These are phyloP conservation scores for Platyura marginata DNA, from an alignment of 1,140 invertebrate genomes.

Conservation along the genomic window DNA sequence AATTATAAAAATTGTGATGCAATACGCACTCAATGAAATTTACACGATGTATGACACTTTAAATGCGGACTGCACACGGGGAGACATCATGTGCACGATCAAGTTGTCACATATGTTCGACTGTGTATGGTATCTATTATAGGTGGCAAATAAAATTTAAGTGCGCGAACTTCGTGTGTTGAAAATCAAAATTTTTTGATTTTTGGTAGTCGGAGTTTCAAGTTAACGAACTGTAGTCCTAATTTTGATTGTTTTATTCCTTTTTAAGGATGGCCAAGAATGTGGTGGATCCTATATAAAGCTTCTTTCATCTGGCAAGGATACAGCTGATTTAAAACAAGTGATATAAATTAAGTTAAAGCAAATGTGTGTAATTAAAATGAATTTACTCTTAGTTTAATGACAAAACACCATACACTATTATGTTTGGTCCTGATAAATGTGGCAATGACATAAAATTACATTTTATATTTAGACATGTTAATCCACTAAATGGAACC, in stretches of 20 bases:
- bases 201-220: slow-evolving; percentile 7
- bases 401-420: slow-evolving; percentile 92
- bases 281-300: slow-evolving; percentile 98
- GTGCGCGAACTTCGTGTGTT: slow-evolving; percentile 9
- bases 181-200: no score
- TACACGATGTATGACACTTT: no score
- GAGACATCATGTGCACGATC: no score
- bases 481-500: slow-evolving; percentile 81
- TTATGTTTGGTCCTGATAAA: slow-evolving; percentile 99
- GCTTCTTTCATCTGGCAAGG: slow-evolving; percentile 50
- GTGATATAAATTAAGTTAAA: slow-evolving; percentile 9
- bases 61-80: no score
- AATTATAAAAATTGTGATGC: no score
- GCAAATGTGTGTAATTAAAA: no score
- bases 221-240: slow-evolving; percentile 1
- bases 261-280: slow-evolving; percentile 86
- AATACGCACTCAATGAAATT: no score
- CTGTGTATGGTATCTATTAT: no score
- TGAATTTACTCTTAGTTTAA: slow-evolving; percentile 39
- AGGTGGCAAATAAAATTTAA: slow-evolving; percentile 10
- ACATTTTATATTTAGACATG: slow-evolving; percentile 95
- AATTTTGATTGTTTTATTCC: no score
- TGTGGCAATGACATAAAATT: slow-evolving; percentile 92
- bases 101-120: no score
- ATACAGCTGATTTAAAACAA: slow-evolving; percentile 48